A percentile compares a stretch with the other conserved stretches of the same genome.
These are phyloP conservation scores for Mactromeris polynyma DNA, from an alignment of 2,888 invertebrate species.

Conservation along the genomic window DNA sequence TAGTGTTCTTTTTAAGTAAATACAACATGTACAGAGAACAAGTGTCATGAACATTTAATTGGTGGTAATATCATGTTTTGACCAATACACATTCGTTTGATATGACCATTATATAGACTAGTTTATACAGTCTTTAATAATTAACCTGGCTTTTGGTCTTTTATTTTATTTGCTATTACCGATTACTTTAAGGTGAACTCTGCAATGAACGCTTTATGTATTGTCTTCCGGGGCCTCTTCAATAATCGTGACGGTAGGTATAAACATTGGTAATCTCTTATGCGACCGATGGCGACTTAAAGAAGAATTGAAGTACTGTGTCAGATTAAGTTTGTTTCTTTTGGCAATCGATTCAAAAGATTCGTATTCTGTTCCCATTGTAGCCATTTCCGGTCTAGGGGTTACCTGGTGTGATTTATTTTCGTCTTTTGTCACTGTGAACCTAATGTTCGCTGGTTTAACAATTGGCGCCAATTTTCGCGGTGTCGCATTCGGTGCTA, in stretches of 20 bases:
- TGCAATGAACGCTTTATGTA: slow-evolving; percentile 61
- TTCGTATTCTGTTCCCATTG: slow-evolving; percentile 78
- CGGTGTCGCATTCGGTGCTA: slow-evolving; percentile 62
- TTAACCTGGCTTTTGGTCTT: not conserved
- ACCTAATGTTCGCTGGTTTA: slow-evolving; percentile 53
- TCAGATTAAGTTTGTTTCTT: slow-evolving; percentile 73
- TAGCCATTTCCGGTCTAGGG: slow-evolving; percentile 61
- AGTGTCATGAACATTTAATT: too few species aligned
- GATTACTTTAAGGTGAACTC: slow-evolving; percentile 63
- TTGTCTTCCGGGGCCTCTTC: slow-evolving; percentile 42
- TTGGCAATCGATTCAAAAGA: slow-evolving; percentile 77
- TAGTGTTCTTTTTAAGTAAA: too few species aligned
- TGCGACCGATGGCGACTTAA: slow-evolving; percentile 46
- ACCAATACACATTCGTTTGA: too few species aligned
- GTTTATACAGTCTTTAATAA: too few species aligned
- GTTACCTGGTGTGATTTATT: slow-evolving; percentile 20
- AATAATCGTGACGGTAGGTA: slow-evolving; percentile 66
- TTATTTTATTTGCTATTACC: too few species aligned
- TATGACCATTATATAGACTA: too few species aligned
- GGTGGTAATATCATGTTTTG: too few species aligned
- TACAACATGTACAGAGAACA: too few species aligned
- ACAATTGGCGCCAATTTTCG: slow-evolving; percentile 73
- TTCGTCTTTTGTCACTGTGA: slow-evolving; percentile 2
- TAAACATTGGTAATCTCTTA: slow-evolving; percentile 44
- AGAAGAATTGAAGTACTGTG: slow-evolving; percentile 61